Evolutionary conservation across 2,888 invertebrate species (phyloP).

Genomic region (Margaritifera margaritifera): DNA sequence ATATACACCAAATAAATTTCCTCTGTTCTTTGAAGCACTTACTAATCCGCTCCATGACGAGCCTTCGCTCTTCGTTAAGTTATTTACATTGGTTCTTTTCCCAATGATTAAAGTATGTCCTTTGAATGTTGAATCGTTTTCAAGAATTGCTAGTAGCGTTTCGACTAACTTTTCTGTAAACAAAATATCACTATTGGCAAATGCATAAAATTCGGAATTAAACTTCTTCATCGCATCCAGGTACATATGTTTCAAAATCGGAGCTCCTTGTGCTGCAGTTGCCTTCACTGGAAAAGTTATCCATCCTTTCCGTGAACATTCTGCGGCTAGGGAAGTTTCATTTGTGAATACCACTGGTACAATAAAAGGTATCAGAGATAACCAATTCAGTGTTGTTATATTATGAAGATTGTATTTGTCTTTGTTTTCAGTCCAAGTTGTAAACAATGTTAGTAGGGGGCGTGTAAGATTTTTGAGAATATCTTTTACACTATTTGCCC

Average conservation of each 20-base stretch:
- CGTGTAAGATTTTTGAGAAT: no score
- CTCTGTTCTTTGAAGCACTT: constrained; percentile 37
- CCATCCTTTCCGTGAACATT: constrained; percentile 46
- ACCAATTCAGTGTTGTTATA: constrained; percentile 54
- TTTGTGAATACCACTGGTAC: constrained; percentile 51
- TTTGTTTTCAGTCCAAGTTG: constrained; percentile 47
- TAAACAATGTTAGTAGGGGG: constrained; percentile 52
- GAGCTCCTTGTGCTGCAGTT: constrained; percentile 46
- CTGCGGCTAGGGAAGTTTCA: constrained; percentile 29
- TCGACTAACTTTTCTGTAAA: constrained; percentile 49
- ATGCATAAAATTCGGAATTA: constrained; percentile 55
- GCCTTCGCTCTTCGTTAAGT: constrained; percentile 45
- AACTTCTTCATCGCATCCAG: constrained; percentile 45
- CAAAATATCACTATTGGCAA: constrained; percentile 61
- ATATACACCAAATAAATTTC: constrained; percentile 49
- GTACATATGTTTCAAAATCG: constrained; percentile 63
- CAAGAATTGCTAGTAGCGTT: constrained; percentile 35
- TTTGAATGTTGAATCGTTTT: constrained; percentile 11
- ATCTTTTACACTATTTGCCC: no score
- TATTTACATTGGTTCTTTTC: constrained; percentile 48
- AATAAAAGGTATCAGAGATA: constrained; percentile 44
- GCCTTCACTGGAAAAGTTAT: constrained; percentile 38
- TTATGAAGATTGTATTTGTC: constrained; percentile 51
- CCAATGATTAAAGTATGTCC: constrained; percentile 46
- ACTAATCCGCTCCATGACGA: constrained; percentile 32